Evolutionary conservation across 53 echinoderm and acorn worm genomes (phyloP), one percentile per base, ranked within the genome.

Genomic region (Glandiceps talaboti): DNA sequence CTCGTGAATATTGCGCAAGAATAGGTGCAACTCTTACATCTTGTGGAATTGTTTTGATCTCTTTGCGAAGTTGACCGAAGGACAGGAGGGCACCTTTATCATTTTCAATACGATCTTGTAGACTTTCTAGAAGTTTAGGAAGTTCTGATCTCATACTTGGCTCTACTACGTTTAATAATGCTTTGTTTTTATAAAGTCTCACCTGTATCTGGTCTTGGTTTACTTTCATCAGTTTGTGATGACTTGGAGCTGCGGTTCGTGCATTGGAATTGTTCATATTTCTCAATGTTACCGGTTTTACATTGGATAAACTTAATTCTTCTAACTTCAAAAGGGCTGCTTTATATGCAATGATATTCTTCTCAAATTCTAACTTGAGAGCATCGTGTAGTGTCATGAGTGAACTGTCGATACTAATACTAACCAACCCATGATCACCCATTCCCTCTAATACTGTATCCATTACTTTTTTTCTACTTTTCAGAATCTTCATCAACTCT

Each of bases 81-180:
- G 94, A 86, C 73, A 94, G 77, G 14, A 94, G 90, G 1, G 94
- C 94, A 79, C 88, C 88, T 79, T 94, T 94, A 82, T 94, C 94
- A 76, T 86, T 81, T 77, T 94, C 94, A 27, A 94, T 92, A 30
- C 94, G 81, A 27, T 94, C 85, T 83, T 94, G 90, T 28, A 94
- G 85, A 30, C 76, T 92, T 31, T 80, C 74, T 31, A 92, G 81
- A 79, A 94, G 79, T 28, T 30, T 77, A 0, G 90, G 94, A 12
- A 94, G 90, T 73, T 92, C 86, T 26, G 85, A 79, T 78, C 89
- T 92, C 31, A 88, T 86, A 77, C 85, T 90, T 29, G 82, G 76
- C 74, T 94, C 94, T 28, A 94, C 88, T 31, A 90, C 88, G 73
- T 94, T 94, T 79, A 94, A 74, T 32, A 94, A 80, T 0, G 92